phyloP scores from a whole-genome alignment of 92 coral and sea anemone genomes.

The Phymanthus crucifer region DNA sequence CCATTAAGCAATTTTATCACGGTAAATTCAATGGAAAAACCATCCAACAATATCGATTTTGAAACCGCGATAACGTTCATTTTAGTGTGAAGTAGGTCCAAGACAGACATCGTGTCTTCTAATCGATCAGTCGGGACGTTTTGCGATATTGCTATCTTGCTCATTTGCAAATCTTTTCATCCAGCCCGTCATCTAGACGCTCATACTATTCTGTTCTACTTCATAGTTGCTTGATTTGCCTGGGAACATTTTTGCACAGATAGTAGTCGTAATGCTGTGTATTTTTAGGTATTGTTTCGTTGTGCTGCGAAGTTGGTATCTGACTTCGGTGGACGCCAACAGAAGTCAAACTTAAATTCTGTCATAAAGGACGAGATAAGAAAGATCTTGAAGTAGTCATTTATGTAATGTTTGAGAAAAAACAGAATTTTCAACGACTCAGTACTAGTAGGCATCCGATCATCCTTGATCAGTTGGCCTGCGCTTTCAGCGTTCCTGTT shows the following conservation, averaged over 20 bases:
- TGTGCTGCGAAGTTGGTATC: neutral
- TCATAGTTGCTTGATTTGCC: neutral
- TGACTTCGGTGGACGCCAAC: neutral
- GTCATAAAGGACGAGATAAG: neutral
- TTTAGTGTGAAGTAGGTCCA: neutral
- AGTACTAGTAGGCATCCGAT: too few relatives aligned
- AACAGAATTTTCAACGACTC: neutral
- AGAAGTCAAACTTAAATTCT: neutral
- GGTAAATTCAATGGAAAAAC: neutral
- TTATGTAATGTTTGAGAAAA: neutral
- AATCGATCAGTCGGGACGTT: slow-evolving; percentile 1
- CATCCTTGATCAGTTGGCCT: too few relatives aligned
- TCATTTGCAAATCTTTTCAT: neutral
- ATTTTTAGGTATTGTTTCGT: neutral
- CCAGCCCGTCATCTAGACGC: neutral
- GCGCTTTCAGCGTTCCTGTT: too few relatives aligned
- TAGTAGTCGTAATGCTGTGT: too few relatives aligned
- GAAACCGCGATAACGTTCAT: neutral
- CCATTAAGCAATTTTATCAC: neutral
- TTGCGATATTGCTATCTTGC: neutral
- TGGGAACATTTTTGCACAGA: neutral
- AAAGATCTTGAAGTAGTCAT: neutral
- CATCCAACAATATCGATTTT: neutral
- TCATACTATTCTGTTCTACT: neutral
- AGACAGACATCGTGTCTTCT: neutral